Conservation (phyloP, 2,113 vertebrate species). For the Spilogale gracilis region DNA sequence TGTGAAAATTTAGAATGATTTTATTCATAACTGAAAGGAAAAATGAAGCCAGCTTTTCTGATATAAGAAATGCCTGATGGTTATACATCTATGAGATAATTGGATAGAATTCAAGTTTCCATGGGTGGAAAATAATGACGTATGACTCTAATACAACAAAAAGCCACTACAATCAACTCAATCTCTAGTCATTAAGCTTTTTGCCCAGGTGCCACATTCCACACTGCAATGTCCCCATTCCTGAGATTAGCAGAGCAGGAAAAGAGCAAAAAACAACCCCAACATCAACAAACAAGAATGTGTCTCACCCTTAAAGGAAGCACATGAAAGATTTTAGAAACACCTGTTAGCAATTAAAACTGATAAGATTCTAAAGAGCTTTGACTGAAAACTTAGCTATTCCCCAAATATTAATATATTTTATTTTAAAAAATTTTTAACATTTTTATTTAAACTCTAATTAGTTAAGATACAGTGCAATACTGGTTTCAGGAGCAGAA, state of each 20-base stretch:
- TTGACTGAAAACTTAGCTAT: neutral
- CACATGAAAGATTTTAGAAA: neutral
- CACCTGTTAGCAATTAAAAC: accelerated
- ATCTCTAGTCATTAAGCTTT: neutral
- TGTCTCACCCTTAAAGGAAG: neutral
- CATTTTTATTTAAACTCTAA: neutral
- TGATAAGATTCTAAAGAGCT: neutral
- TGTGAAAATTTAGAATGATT: neutral
- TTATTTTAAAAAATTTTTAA: neutral
- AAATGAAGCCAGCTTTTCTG: neutral
- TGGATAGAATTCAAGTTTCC: neutral
- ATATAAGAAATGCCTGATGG: neutral
- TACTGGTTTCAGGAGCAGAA: neutral
- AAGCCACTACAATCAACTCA: neutral
- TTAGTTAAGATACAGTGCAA: neutral
- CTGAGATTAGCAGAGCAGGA: neutral
- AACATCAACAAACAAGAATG: too few species aligned
- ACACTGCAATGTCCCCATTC: neutral
- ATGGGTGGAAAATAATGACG: neutral
- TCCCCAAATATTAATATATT: neutral
- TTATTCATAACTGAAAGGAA: neutral
- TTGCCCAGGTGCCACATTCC: neutral
- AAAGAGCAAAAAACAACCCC: neutral
- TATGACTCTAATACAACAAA: neutral
- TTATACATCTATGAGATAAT: neutral